Evolutionary conservation across 2,113 vertebrate species (phyloP).

Genomic region (Onychostruthus taczanowskii): DNA sequence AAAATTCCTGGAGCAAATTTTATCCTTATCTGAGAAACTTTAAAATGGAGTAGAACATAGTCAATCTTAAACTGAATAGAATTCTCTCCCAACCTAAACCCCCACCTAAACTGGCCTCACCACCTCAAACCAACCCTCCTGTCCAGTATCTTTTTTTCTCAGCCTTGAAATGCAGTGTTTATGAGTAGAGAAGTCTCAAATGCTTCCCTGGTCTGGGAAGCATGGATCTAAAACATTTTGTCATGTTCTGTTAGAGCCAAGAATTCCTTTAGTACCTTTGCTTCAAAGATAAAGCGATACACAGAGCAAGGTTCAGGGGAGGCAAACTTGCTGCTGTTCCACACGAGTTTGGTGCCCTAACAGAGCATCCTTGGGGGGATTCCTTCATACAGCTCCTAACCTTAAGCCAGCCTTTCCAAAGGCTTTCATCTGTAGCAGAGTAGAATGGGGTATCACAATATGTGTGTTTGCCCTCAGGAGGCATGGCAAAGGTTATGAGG

Average conservation of each 20-base stretch:
- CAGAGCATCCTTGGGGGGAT: conserved; percentile 6
- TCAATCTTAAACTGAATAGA: neutral
- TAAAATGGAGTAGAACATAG: neutral
- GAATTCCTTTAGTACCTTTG: conserved; percentile 11
- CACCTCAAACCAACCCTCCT: neutral
- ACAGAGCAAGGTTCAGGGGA: neutral
- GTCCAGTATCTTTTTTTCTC: neutral
- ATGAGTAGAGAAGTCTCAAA: neutral
- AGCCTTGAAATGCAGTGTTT: neutral
- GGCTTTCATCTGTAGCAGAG: conserved; percentile 49
- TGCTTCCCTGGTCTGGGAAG: neutral
- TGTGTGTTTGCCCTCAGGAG: conserved; percentile 59
- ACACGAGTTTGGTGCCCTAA: neutral
- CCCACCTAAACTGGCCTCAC: rapidly evolving
- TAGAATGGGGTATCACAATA: conserved; percentile 38
- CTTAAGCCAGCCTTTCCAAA: conserved; percentile 53
- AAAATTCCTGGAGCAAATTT: neutral
- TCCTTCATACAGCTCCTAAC: conserved; percentile 5
- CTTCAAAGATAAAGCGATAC: neutral
- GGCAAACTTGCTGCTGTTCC: neutral
- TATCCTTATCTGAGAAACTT: neutral
- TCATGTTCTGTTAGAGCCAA: neutral
- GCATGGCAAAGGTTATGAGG: conserved; percentile 60
- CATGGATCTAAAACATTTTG: neutral
- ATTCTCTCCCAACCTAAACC: neutral